Percentiles rank a stretch among this genome's conserved stretches.
These are phyloP conservation scores for Alaudala cheleensis DNA, from an alignment of 2,113 vertebrate species.

Conservation along the genomic window DNA sequence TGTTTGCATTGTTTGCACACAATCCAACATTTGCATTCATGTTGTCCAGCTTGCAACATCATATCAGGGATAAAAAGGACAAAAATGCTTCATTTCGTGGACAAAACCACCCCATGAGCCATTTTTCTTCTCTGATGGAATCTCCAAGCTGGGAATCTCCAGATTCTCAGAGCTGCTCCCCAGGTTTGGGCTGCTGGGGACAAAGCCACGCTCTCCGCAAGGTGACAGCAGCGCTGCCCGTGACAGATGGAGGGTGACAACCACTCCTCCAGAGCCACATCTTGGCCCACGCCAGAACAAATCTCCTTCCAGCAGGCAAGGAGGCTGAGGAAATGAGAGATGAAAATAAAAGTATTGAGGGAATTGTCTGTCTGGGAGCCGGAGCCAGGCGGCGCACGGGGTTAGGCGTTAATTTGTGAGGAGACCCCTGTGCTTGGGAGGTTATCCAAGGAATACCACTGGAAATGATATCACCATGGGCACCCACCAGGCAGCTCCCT, in stretches of 20 bases:
- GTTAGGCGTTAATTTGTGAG: constrained; percentile 5
- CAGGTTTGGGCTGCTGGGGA: background rate
- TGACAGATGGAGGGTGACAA: background rate
- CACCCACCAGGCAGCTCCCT: constrained; percentile 52
- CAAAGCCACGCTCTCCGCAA: accelerated
- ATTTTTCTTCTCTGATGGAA: background rate
- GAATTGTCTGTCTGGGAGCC: background rate
- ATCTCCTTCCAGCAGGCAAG: background rate
- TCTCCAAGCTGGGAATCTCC: background rate
- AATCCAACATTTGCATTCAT: accelerated
- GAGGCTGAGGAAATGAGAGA: constrained; percentile 16
- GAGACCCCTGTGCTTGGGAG: background rate
- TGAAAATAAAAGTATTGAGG: constrained; percentile 19
- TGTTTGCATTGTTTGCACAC: background rate
- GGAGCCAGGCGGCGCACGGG: background rate
- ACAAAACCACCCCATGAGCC: accelerated
- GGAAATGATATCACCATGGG: constrained; percentile 30
- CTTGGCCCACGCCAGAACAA: background rate
- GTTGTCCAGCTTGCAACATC: accelerated
- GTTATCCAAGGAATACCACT: constrained; percentile 2
- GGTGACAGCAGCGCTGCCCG: background rate
- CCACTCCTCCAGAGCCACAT: background rate
- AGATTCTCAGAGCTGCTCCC: background rate
- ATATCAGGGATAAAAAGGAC: accelerated
- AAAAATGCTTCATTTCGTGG: background rate